A percentile compares a stretch with the other conserved stretches of the same genome.
These are phyloP conservation scores for Nixonia krombeini DNA, from an alignment of 1,140 invertebrate species.

Conservation along the genomic window DNA sequence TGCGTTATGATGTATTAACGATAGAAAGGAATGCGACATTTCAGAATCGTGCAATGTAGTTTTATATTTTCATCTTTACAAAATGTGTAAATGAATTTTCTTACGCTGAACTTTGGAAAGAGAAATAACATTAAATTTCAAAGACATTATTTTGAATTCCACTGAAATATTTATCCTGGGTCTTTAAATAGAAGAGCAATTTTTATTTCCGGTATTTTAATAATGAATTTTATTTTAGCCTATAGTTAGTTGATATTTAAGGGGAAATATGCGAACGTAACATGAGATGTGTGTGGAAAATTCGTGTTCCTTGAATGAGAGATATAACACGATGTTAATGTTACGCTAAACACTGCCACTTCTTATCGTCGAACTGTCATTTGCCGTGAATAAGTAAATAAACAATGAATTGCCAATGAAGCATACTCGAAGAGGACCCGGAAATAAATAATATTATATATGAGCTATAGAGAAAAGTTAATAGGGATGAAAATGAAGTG, in stretches of 20 bases:
- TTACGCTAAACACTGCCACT: conserved; percentile 44
- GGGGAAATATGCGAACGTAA: too few relatives aligned
- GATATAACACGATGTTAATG: conserved; percentile 38
- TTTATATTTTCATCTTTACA: too few relatives aligned
- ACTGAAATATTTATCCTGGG: too few relatives aligned
- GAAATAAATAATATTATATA: background rate
- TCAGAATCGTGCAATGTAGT: conserved; percentile 9
- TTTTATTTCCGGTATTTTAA: background rate
- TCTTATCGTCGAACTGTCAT: conserved; percentile 36
- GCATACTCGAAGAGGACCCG: conserved; percentile 17
- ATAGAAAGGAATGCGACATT: background rate
- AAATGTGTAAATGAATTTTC: too few relatives aligned
- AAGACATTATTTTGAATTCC: too few relatives aligned
- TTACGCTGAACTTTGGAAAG: too few relatives aligned
- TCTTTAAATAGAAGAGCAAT: background rate
- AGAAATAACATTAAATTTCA: too few relatives aligned
- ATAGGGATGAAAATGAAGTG: conserved; percentile 11
- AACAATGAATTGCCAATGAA: conserved; percentile 38
- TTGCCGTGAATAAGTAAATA: conserved; percentile 24
- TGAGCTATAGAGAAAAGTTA: conserved; percentile 14
- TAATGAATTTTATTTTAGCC: background rate
- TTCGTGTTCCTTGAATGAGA: background rate
- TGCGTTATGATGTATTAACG: conserved; percentile 17
- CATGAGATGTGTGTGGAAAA: background rate
- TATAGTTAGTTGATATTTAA: too few relatives aligned